These are phyloP conservation scores for Sorex fumeus DNA, from an alignment of 2,113 vertebrate species.

Conservation along the genomic window DNA sequence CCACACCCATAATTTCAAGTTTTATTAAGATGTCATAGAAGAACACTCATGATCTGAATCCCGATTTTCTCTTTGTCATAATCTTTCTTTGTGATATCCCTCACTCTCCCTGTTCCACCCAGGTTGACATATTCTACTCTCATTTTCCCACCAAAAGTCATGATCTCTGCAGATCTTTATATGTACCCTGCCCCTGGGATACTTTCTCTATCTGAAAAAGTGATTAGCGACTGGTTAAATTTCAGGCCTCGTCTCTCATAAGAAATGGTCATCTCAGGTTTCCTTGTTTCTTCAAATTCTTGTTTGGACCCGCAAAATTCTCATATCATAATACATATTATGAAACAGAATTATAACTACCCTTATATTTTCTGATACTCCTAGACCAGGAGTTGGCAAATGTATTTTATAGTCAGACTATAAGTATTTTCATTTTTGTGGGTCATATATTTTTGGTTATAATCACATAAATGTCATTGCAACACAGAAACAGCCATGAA, in stretches of 20 bases:
- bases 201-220: not conserved
- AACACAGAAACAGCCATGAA: not conserved
- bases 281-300: constrained; percentile 19
- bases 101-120: not conserved
- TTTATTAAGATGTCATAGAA: not conserved
- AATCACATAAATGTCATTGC: not conserved
- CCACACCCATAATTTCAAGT: constrained; percentile 22
- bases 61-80: constrained; percentile 17
- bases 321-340: not conserved
- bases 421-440: constrained; percentile 9
- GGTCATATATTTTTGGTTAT: not conserved
- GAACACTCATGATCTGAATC: not conserved
- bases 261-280: not conserved
- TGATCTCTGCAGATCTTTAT: not conserved
- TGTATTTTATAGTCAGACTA: not conserved
- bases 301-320: not conserved
- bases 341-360: not conserved
- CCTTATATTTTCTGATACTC: no score
- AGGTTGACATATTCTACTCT: not conserved
- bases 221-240: not conserved
- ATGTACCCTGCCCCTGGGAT: not conserved
- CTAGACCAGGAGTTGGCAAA: no score
- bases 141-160: not conserved
- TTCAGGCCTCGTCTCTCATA: not conserved
- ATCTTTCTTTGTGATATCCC: not conserved